Evolutionary conservation across 2,888 invertebrate genomes (phyloP).

Genomic region (Desoria tigrina): DNA sequence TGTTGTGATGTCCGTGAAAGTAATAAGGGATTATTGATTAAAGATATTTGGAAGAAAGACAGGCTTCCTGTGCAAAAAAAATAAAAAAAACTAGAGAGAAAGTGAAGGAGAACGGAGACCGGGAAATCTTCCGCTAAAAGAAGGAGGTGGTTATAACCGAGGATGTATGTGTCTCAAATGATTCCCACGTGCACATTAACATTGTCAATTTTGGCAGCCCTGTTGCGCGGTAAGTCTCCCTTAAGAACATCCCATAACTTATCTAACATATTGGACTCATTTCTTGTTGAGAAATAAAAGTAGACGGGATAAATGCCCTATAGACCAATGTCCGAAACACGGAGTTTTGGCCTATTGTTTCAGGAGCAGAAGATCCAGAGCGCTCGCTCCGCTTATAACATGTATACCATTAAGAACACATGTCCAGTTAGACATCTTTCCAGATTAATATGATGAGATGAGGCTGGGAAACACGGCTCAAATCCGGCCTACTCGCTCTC

Average conservation of each 20-base stretch:
- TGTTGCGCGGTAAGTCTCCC: slow-evolving; percentile 49
- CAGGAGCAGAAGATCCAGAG: too few relatives aligned
- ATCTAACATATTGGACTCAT: slow-evolving; percentile 5
- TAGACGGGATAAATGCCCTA: background rate
- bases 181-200: slow-evolving; percentile 50
- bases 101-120: background rate
- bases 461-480: background rate
- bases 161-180: slow-evolving; percentile 43
- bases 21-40: slow-evolving; percentile 5
- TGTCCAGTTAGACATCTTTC: slow-evolving; percentile 4
- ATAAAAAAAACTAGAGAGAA: slow-evolving; percentile 3
- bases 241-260: slow-evolving; percentile 9
- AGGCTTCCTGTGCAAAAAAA: too few relatives aligned
- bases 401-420: slow-evolving; percentile 11
- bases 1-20: background rate
- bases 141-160: background rate
- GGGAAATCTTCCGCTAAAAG: background rate
- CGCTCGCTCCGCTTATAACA: background rate
- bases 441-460: slow-evolving; percentile 8
- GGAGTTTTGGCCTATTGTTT: too few relatives aligned
- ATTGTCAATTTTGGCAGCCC: slow-evolving; percentile 47
- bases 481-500: too few relatives aligned
- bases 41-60: slow-evolving; percentile 4
- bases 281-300: slow-evolving; percentile 8
- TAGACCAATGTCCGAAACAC: too few relatives aligned